Evolutionary conservation across 2,113 vertebrate species (phyloP).

Genomic region (Ammospiza caudacuta): DNA sequence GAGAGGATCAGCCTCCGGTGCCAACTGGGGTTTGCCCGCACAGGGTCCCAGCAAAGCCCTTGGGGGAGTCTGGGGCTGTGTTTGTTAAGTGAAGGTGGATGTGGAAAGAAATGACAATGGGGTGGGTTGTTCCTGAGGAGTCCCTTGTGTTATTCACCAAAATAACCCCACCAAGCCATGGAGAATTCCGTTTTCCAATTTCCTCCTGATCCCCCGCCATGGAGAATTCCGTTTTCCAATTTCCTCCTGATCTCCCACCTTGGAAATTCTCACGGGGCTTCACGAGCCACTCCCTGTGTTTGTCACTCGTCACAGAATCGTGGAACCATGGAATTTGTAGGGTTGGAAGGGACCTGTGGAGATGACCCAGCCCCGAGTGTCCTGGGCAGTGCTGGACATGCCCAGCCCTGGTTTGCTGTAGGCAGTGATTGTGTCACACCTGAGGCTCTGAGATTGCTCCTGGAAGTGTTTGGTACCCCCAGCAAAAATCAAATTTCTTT

Average conservation of each 20-base stretch:
- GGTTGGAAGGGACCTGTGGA: neutral
- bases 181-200: neutral
- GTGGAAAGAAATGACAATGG: neutral
- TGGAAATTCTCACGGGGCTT: neutral
- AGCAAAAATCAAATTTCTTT: neutral
- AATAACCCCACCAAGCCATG: neutral
- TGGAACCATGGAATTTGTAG: rapidly evolving
- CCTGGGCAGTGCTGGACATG: neutral
- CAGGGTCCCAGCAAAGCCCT: neutral
- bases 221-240: neutral
- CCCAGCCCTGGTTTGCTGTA: neutral
- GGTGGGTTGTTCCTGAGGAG: neutral
- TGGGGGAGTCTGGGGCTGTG: neutral
- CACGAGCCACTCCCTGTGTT: rapidly evolving
- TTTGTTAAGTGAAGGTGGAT: neutral
- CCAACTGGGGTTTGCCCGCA: conserved; percentile 22
- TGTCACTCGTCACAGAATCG: neutral
- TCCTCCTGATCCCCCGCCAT: neutral
- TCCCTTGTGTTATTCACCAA: neutral
- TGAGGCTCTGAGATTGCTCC: neutral
- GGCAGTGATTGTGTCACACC: neutral
- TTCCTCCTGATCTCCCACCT: neutral
- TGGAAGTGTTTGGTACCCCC: neutral
- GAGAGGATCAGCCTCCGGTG: neutral
- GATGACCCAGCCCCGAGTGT: neutral